Base-by-base conservation (phyloP, 2,888 invertebrate species). In the Oscheius sp. region DNA sequence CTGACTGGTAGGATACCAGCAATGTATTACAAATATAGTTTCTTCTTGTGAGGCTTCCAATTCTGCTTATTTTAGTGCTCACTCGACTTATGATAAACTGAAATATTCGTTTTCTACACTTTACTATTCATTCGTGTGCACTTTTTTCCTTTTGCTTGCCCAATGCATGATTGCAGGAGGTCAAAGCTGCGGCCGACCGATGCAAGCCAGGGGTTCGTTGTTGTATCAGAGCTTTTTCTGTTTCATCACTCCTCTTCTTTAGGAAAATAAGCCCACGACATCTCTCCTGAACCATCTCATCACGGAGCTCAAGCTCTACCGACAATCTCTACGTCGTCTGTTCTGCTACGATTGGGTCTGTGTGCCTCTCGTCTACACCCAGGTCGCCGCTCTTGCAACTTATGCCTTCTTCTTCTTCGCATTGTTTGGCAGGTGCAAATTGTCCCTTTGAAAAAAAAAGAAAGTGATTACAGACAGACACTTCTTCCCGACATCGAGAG, bases 341-440 rank as follows among this genome's bases (percentile, higher is more conserved):
- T 84, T 78, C 71, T 81, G 76, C 53, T 82, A 85, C 63, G 85
- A 84, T 74, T 85, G 84, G 84, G 84, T 60, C 37, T 83, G 80
- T 70, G 82, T 85, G 10, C 85, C 85, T 29, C 79, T 85, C 35
- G 84, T 81, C 1, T 83, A 81, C 70, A 81, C 80, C 5, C 81
- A 83, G 77, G 90, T 90, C 13, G 90, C 89, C 4, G 90, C 90
- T 0, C 79, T 90, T 59, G 89, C 90, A 2, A 89, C 89, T 7
- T 89, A 90, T 75, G 87, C 88, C 13, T 90, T 89, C 80, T 90
- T 90, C 80, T 88, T 88, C 2, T 87, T 90, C 60, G 87, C 88
- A 72, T 80, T 90, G 42, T 83, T 90, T 47, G 90, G 90, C n/a
- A 86, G 90, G 72, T 72, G n/a, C 13, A 21, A 47, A 47, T 63